Percentiles rank a stretch among this genome's conserved stretches.
These are phyloP conservation scores for Dolichopus griseipennis DNA, from an alignment of 2,888 invertebrate species.

Conservation along the genomic window DNA sequence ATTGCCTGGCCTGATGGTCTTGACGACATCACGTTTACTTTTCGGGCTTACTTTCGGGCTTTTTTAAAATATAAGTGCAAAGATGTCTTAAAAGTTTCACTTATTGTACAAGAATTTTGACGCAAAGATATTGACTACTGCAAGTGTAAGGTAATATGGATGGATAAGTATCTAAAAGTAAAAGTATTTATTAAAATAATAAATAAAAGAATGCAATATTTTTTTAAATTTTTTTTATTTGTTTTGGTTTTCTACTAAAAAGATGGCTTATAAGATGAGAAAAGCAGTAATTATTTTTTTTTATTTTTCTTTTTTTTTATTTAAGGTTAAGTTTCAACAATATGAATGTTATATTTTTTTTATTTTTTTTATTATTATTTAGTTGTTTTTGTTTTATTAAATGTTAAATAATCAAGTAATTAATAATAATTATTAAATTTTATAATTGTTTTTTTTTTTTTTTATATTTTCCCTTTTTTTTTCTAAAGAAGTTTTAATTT, in stretches of 20 bases:
- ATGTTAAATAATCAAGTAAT: constrained; percentile 3
- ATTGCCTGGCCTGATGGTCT: no score
- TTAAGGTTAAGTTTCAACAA: constrained; percentile 10
- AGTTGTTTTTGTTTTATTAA: not conserved
- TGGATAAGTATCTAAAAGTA: no score
- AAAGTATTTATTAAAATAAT: no score
- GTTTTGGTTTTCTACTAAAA: constrained; percentile 10
- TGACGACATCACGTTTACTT: no score
- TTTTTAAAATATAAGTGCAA: no score
- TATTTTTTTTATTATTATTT: not conserved
- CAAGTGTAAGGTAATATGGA: no score
- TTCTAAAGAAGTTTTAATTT: constrained; percentile 3
- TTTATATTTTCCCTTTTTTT: not conserved
- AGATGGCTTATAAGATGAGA: constrained; percentile 11
- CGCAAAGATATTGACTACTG: no score
- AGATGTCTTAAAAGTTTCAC: no score
- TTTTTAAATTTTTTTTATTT: not conserved
- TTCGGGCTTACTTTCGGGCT: no score
- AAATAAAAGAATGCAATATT: not conserved
- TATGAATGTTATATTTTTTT: constrained; percentile 1
- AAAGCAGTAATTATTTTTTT: constrained; percentile 7
- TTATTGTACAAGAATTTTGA: no score
- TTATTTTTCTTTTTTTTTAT: not conserved
- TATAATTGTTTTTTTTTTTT: constrained; percentile 7
- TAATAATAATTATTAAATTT: constrained; percentile 7